Percentiles rank a stretch among this genome's conserved stretches.
phyloP scores from a whole-genome alignment of 2,113 vertebrate genomes.

The Grammomys dolichurus region DNA sequence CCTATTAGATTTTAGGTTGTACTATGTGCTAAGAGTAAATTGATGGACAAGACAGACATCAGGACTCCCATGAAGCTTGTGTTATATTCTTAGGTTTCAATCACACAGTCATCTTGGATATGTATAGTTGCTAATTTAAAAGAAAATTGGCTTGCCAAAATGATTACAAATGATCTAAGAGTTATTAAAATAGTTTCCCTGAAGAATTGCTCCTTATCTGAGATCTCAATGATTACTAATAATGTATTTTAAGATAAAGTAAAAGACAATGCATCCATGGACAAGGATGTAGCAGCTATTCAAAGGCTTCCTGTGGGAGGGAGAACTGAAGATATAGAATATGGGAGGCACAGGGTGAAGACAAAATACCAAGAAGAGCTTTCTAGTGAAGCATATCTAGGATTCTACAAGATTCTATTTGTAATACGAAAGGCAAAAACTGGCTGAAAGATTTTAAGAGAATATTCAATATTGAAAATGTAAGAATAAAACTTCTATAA shows the following conservation, averaged over 20 bases:
- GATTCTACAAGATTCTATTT: not conserved
- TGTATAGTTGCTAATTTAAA: not conserved
- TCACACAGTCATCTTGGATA: not conserved
- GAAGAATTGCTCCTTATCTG: not conserved
- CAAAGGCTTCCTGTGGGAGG: not conserved
- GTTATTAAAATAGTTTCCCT: constrained; percentile 1
- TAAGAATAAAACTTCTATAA: not conserved
- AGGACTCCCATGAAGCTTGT: not conserved
- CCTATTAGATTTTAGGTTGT: not conserved
- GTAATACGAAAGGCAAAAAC: not conserved
- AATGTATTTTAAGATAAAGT: not conserved
- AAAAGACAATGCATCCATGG: not conserved
- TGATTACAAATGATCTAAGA: not conserved
- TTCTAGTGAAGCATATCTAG: not conserved
- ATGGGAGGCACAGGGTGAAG: not conserved
- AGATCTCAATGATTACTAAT: not conserved
- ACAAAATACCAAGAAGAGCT: not conserved
- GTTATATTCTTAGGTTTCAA: not conserved
- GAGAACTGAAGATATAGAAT: not conserved
- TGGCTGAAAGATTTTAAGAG: not conserved
- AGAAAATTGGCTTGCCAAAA: not conserved
- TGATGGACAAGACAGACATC: not conserved
- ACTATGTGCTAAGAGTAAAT: not conserved
- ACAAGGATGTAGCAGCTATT: not conserved
- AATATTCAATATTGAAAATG: not conserved